These are phyloP conservation scores for Morelia viridis DNA, from an alignment of 2,797 vertebrate species.

Conservation along the genomic window DNA sequence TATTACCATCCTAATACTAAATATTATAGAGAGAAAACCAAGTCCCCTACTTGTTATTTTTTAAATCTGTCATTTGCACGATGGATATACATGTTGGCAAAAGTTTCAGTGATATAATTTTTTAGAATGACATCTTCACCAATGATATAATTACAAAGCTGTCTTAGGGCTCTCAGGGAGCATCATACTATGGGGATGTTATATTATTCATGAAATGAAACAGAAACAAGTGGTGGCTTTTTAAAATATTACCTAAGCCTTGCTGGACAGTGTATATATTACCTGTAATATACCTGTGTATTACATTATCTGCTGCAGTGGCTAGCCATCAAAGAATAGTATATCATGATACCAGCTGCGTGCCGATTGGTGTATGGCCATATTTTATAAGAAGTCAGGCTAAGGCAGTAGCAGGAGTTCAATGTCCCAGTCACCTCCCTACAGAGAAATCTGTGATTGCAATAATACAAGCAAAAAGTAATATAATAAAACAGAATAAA, in stretches of 20 bases:
- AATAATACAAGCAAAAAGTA: neutral
- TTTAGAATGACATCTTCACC: neutral
- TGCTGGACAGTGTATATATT: neutral
- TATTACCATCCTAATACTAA: neutral
- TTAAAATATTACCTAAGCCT: neutral
- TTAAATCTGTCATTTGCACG: neutral
- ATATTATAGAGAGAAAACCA: neutral
- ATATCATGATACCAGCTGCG: neutral
- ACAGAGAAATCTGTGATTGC: neutral
- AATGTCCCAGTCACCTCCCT: neutral
- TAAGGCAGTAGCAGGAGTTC: neutral
- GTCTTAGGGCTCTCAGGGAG: neutral
- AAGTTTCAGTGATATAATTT: neutral
- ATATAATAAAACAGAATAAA: neutral
- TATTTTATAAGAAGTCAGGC: neutral
- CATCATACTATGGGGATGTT: neutral
- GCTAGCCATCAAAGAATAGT: neutral
- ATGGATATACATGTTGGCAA: neutral
- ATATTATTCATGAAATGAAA: neutral
- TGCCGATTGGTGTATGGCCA: neutral
- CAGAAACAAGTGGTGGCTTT: neutral
- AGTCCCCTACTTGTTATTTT: neutral
- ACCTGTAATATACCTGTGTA: too few relatives aligned
- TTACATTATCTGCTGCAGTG: neutral
- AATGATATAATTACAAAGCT: neutral